Conservation (phyloP, 2,113 vertebrate genomes). For the Aptenodytes forsteri region DNA sequence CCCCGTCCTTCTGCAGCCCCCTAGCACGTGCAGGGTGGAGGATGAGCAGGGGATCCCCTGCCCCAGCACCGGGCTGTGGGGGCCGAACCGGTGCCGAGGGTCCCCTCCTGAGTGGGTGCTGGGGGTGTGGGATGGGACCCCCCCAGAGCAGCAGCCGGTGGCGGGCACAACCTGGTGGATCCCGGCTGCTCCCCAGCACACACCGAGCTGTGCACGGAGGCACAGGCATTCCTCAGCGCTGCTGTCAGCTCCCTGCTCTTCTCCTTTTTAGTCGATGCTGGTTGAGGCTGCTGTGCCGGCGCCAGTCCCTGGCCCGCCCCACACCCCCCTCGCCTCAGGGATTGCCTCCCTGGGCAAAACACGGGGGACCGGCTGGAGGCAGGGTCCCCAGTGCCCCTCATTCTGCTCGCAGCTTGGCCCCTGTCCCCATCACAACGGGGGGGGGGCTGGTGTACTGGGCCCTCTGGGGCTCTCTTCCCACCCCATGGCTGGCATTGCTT, state of each 20-base stretch:
- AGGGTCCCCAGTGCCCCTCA: neutral
- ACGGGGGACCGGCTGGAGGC: neutral
- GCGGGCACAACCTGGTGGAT: neutral
- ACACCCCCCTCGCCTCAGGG: neutral
- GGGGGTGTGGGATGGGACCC: neutral
- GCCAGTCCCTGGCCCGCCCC: neutral
- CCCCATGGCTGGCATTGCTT: neutral
- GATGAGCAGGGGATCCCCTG: neutral
- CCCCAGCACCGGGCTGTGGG: fast-evolving
- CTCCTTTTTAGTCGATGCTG: conserved; percentile 67
- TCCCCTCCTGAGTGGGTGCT: neutral
- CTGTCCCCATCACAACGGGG: neutral
- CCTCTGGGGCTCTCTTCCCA: neutral
- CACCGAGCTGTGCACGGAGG: neutral
- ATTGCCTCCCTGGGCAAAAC: neutral
- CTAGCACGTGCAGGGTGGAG: neutral
- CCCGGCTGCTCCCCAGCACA: neutral
- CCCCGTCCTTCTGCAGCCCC: neutral
- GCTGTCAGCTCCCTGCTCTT: conserved; percentile 51
- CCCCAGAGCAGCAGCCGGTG: fast-evolving
- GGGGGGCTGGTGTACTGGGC: neutral
- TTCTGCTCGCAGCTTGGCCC: neutral
- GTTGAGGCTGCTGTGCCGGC: neutral
- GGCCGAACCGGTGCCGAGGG: neutral
- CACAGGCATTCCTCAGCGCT: conserved; percentile 15